Evolutionary conservation across 2,113 vertebrate genomes (phyloP).

Genomic region (Todiramphus saurophagus): DNA sequence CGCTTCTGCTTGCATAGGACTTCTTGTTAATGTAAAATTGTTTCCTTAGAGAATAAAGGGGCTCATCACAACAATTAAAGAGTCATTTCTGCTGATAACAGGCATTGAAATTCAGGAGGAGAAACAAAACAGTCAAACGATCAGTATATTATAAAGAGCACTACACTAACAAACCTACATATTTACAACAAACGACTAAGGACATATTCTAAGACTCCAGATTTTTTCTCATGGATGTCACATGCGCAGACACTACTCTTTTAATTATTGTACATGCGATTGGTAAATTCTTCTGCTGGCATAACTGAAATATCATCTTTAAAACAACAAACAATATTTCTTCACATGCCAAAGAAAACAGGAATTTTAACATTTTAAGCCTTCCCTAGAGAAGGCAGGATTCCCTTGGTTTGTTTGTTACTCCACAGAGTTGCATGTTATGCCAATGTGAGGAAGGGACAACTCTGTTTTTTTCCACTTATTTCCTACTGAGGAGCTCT

Average conservation of each 20-base stretch:
- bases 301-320: background rate
- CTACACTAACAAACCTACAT: rapidly evolving
- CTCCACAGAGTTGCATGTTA: background rate
- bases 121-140: background rate
- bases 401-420: conserved; percentile 2
- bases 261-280: background rate
- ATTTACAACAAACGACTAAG: background rate
- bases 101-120: background rate
- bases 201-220: background rate
- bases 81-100: background rate
- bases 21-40: background rate
- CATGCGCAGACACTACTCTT: background rate
- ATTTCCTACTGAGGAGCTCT: background rate
- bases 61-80: background rate
- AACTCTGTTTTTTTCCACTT: background rate
- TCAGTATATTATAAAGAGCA: background rate
- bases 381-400: conserved; percentile 26
- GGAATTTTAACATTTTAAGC: conserved; percentile 13
- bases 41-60: background rate
- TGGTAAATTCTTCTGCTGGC: conserved; percentile 3
- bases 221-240: background rate
- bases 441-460: background rate
- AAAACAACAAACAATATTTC: conserved; percentile 17
- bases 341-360: background rate
- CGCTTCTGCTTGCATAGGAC: background rate